Conservation (phyloP, 1,140 invertebrate genomes). For the Sarcophaga bullata region DNA sequence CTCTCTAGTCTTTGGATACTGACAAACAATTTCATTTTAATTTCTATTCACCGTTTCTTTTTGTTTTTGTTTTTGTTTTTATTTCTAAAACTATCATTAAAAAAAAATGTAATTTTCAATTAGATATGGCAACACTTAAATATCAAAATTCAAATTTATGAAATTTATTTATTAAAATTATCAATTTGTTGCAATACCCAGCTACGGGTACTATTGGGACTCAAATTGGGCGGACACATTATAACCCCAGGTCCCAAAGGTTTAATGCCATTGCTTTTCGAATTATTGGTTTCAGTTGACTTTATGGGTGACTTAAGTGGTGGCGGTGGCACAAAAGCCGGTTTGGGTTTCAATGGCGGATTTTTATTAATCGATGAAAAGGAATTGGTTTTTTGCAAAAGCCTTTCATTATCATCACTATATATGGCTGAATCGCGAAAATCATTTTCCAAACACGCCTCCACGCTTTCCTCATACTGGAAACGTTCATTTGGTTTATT, state of each 20-base stretch:
- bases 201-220: slow-evolving; percentile 57
- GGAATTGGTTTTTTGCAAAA: slow-evolving; percentile 53
- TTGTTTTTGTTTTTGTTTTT: slow-evolving; percentile 14
- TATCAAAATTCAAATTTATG: background rate
- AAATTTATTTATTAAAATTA: slow-evolving; percentile 60
- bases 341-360: slow-evolving; percentile 55
- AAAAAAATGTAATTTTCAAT: background rate
- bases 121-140: background rate
- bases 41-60: background rate
- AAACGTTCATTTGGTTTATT: slow-evolving; percentile 46
- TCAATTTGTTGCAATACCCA: slow-evolving; percentile 64
- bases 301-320: slow-evolving; percentile 38
- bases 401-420: slow-evolving; percentile 75
- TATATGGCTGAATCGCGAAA: slow-evolving; percentile 87
- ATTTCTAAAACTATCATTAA: background rate
- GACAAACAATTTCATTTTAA: slow-evolving; percentile 18
- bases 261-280: background rate
- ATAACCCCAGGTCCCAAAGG: background rate
- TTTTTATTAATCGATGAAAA: slow-evolving; percentile 50
- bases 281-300: background rate
- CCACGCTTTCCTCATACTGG: slow-evolving; percentile 62
- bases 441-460: slow-evolving; percentile 67
- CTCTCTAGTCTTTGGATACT: slow-evolving; percentile 26
- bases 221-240: slow-evolving; percentile 52
- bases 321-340: slow-evolving; percentile 35